These are phyloP conservation scores for Dendrolimus pini DNA, from an alignment of 2,888 invertebrate genomes.

Conservation along the genomic window DNA sequence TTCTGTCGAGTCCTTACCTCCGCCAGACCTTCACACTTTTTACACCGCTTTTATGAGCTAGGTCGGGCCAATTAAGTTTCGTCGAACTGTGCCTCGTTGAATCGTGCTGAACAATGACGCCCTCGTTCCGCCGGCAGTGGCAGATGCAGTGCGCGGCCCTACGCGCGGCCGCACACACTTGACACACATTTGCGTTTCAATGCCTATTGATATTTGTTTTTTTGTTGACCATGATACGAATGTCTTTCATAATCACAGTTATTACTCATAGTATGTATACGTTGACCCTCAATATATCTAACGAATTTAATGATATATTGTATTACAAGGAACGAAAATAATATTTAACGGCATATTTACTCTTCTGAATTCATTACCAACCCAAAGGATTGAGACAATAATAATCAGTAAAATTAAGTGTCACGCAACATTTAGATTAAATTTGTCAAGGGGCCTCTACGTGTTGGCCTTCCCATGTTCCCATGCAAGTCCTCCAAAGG, in stretches of 20 bases:
- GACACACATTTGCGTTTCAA: conserved; percentile 65
- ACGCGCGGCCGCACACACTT: conserved; percentile 44
- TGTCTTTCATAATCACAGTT: conserved; percentile 17
- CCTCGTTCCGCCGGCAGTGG: conserved; percentile 42
- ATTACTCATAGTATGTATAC: not conserved
- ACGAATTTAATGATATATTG: no score
- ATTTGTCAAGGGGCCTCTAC: no score
- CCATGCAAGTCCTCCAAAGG: no score
- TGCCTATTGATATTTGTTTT: conserved; percentile 50
- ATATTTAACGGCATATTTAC: no score
- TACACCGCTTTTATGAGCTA: conserved; percentile 73
- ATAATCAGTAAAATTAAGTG: no score
- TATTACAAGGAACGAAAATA: no score
- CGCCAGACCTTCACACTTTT: conserved; percentile 75
- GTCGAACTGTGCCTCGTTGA: conserved; percentile 29
- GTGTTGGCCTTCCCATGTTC: no score
- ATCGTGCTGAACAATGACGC: conserved; percentile 45
- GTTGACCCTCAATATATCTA: not conserved
- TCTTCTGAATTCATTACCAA: no score
- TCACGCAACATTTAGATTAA: no score
- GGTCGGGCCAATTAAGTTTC: conserved; percentile 71
- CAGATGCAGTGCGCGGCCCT: conserved; percentile 34
- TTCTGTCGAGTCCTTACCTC: conserved; percentile 73
- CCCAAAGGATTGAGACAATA: no score
- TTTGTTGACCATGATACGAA: conserved; percentile 31